Evolutionary conservation across 2,797 vertebrate species (phyloP), one percentile per base, ranked within the genome.

Genomic region (Ctenopoma multispine): DNA sequence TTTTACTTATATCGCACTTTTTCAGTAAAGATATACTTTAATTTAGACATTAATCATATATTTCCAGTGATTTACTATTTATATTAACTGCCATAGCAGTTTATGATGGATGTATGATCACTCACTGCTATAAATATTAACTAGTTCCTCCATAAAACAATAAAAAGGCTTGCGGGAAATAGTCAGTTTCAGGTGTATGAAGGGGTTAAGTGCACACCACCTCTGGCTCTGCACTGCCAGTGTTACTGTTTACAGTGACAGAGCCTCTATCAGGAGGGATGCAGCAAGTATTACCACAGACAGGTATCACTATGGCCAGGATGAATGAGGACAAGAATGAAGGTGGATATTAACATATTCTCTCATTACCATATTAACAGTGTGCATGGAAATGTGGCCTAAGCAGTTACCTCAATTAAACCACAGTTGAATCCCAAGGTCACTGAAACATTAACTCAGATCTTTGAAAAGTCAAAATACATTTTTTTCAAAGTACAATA

Each of bases 291-390:
- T 74, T 56, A 56, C 36, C 49, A 20, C 40, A 7, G 82, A 86
- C 85, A 85, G 79, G 70, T 73, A 81, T 84, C 81, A 80, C 68
- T 62, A 72, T 75, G 73, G 72, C 61, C 77, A 46, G 62, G 40
- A 76, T 81, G 56, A 81, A 83, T 60, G 69, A 88, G 79, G 78
- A 85, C 79, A 57, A 69, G 70, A 79, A 64, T 69, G 75, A 84
- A 83, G 74, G 69, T 85, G 77, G 67, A 73, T 74, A 88, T 88
- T 88, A 83, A 72, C 83, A 88, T 80, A 83, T 77, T 58, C 70
- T 63, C 75, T 73, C 69, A 86, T 87, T 88, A 87, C 48, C 76
- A 87, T 84, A 75, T 82, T 79, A 84, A 88, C 74, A 60, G 77
- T 76, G 72, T 75, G 82, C 81, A 85, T 78, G 38, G 63, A 71